These are phyloP conservation scores for Corythornis leucogaster DNA, from an alignment of 2,797 vertebrate genomes.

Conservation along the genomic window DNA sequence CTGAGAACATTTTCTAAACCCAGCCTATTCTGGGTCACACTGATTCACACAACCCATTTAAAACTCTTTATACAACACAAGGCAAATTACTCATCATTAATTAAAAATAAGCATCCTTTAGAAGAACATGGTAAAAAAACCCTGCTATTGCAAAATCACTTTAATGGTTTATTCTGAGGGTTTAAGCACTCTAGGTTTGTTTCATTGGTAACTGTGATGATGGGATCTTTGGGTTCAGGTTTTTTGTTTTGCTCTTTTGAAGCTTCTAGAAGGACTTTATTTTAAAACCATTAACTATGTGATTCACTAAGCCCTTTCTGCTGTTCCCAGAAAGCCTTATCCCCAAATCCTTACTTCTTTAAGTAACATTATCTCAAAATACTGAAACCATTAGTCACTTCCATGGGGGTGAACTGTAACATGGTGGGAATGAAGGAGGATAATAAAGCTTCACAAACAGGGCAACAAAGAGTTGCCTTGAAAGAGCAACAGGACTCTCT, in stretches of 20 bases:
- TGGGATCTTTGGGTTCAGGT: background rate
- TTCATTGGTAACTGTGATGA: background rate
- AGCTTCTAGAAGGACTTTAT: background rate
- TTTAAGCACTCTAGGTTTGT: background rate
- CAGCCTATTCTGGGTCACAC: background rate
- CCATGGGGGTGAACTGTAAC: accelerated
- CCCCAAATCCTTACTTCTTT: background rate
- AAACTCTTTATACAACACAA: background rate
- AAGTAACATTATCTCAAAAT: no score
- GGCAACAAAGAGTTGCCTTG: background rate
- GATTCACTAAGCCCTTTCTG: background rate
- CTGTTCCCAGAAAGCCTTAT: background rate
- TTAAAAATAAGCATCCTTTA: slow-evolving; percentile 12
- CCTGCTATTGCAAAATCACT: background rate
- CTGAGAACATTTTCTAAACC: background rate
- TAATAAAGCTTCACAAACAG: background rate
- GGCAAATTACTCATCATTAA: slow-evolving; percentile 9
- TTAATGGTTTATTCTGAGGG: background rate
- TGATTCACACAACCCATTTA: background rate
- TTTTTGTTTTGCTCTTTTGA: background rate
- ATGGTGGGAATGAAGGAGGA: background rate
- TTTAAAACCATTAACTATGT: background rate
- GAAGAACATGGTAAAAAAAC: background rate
- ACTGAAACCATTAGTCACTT: background rate
- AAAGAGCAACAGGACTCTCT: background rate